Conservation (phyloP, 2,888 invertebrate genomes). For the Phragmatobia fuliginosa region DNA sequence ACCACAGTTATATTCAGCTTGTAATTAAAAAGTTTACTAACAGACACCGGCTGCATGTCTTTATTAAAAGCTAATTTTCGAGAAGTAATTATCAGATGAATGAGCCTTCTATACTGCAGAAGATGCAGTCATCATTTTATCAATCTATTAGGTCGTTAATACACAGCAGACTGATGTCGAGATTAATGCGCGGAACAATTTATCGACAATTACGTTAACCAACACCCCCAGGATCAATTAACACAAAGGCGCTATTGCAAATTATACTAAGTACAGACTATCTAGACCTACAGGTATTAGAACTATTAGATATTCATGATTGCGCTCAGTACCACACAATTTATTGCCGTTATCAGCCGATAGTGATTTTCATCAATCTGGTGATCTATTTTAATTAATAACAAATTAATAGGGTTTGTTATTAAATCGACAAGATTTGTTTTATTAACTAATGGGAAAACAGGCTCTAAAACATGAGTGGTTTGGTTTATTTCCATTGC, state of each 20-base stretch:
- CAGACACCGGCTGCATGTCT: not conserved
- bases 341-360: slow-evolving; percentile 50
- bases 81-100: slow-evolving; percentile 5
- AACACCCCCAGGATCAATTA: slow-evolving; percentile 81
- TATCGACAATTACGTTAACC: slow-evolving; percentile 84
- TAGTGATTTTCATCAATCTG: slow-evolving; percentile 46
- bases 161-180: slow-evolving; percentile 77
- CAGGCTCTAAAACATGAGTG: slow-evolving; percentile 23
- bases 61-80: not conserved
- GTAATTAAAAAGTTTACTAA: not conserved
- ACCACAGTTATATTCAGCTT: not conserved
- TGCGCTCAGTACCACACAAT: slow-evolving; percentile 55
- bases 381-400: slow-evolving; percentile 51
- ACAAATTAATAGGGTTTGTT: slow-evolving; percentile 44
- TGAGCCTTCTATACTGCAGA: slow-evolving; percentile 6
- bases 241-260: slow-evolving; percentile 82
- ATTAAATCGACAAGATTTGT: slow-evolving; percentile 36
- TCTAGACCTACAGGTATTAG: slow-evolving; percentile 68
- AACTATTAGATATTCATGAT: slow-evolving; percentile 72
- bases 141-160: slow-evolving; percentile 63
- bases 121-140: slow-evolving; percentile 54
- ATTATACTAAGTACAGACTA: slow-evolving; percentile 80
- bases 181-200: slow-evolving; percentile 83
- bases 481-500: slow-evolving; percentile 8
- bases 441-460: slow-evolving; percentile 43